These are phyloP conservation scores for Bimastos eiseni DNA, from an alignment of 2,888 invertebrate species.

Conservation along the genomic window DNA sequence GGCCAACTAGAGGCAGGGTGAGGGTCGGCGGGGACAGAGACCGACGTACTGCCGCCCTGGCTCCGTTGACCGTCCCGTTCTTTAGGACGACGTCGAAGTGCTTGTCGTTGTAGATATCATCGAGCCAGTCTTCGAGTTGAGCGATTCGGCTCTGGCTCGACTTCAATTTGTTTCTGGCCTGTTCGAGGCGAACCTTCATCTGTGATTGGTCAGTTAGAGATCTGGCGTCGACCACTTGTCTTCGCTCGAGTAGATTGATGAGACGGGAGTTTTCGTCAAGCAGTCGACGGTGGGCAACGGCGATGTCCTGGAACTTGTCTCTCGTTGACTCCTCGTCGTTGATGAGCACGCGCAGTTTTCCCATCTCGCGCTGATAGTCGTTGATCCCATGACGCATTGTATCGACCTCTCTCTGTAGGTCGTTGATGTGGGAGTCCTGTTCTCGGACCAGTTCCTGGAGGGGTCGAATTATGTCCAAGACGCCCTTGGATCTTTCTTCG, in stretches of 20 bases:
- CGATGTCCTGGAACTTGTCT: slow-evolving; percentile 17
- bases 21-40: slow-evolving; percentile 16
- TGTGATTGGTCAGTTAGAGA: not conserved
- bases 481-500: not conserved
- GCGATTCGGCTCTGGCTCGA: not conserved
- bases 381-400: not conserved
- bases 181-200: slow-evolving; percentile 24
- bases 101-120: slow-evolving; percentile 21
- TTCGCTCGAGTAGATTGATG: slow-evolving; percentile 2
- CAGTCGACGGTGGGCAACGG: slow-evolving; percentile 22
- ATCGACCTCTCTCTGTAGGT: slow-evolving; percentile 22
- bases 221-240: not conserved
- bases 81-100: slow-evolving; percentile 25
- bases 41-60: not conserved
- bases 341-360: not conserved
- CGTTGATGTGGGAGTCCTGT: slow-evolving; percentile 27
- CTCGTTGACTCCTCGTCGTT: not conserved
- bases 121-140: slow-evolving; percentile 25
- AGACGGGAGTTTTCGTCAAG: slow-evolving; percentile 25
- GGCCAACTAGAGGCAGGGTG: slow-evolving; percentile 15
- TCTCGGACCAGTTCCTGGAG: slow-evolving; percentile 27
- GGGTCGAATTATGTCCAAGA: slow-evolving; percentile 9
- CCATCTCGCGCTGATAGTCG: slow-evolving; percentile 25
- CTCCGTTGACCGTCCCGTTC: not conserved
- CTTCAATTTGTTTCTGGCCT: slow-evolving; percentile 4